Evolutionary conservation across 2,888 invertebrate species (phyloP).

Genomic region (Micropterix aruncella): DNA sequence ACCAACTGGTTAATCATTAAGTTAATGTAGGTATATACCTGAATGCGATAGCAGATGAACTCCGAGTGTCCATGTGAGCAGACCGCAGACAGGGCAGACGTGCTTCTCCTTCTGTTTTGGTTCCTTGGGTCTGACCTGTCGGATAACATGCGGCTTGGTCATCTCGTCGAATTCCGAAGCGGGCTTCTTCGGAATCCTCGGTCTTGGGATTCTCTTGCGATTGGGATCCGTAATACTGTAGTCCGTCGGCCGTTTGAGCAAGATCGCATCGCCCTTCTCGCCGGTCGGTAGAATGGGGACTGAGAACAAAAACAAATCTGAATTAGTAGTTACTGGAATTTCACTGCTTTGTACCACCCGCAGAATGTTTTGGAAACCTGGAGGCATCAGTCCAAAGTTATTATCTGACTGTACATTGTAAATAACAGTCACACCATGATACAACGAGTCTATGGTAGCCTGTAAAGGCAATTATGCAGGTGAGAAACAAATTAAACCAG

Average conservation of each 20-base stretch:
- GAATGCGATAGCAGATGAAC: constrained; percentile 36
- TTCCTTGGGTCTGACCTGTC: constrained; percentile 16
- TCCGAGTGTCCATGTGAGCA: constrained; percentile 31
- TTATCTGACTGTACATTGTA: no score
- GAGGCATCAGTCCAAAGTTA: no score
- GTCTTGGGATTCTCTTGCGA: background rate
- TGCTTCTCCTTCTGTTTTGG: constrained; percentile 30
- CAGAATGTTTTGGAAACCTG: no score
- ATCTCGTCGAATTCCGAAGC: background rate
- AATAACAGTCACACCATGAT: no score
- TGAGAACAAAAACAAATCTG: no score
- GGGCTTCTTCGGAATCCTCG: background rate
- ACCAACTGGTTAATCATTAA: no score
- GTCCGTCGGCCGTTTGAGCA: background rate
- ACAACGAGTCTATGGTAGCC: no score
- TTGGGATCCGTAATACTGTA: background rate
- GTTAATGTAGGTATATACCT: no score
- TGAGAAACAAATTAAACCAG: no score
- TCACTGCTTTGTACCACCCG: no score
- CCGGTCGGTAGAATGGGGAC: background rate
- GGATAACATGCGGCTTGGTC: constrained; percentile 17
- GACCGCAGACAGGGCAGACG: constrained; percentile 36
- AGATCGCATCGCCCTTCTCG: background rate
- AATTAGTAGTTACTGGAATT: no score
- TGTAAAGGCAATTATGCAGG: no score